phyloP scores from a whole-genome alignment of 2,888 invertebrate genomes.

The Cryptocephalus primarius region DNA sequence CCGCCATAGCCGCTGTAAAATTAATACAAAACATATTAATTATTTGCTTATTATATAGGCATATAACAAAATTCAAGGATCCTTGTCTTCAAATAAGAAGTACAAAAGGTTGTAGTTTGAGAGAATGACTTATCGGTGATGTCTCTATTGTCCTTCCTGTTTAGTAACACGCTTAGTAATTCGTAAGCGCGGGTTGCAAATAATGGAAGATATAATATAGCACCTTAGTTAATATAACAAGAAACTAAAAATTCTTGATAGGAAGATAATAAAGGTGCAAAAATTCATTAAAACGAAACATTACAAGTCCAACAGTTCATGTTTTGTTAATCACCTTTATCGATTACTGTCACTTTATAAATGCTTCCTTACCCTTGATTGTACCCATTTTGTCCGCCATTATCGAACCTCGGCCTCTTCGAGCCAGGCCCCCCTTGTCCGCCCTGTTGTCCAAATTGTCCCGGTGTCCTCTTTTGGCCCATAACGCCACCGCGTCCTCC shows the following conservation, averaged over 20 bases:
- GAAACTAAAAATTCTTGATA: too few species aligned
- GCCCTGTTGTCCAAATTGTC: constrained; percentile 19
- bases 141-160: constrained; percentile 8
- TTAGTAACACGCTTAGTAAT: constrained; percentile 18
- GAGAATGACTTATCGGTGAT: neutral
- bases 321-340: too few species aligned
- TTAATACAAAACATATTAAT: too few species aligned
- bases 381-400: constrained; percentile 25
- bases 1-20: too few species aligned
- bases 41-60: too few species aligned
- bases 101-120: too few species aligned
- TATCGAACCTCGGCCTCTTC: constrained; percentile 27
- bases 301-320: too few species aligned
- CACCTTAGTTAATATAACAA: constrained; percentile 1
- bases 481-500: constrained; percentile 5
- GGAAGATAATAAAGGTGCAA: too few species aligned
- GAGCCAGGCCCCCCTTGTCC: constrained; percentile 22
- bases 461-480: constrained; percentile 18
- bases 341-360: too few species aligned
- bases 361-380: constrained; percentile 18
- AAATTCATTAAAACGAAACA: too few species aligned
- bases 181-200: constrained; percentile 20
- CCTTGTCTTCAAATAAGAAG: too few species aligned
- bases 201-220: constrained; percentile 9
- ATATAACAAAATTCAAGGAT: too few species aligned